A percentile compares a stretch with the other conserved stretches of the same genome.
Conservation (phyloP, 2,888 invertebrate genomes). For the Parelbella ahira region DNA sequence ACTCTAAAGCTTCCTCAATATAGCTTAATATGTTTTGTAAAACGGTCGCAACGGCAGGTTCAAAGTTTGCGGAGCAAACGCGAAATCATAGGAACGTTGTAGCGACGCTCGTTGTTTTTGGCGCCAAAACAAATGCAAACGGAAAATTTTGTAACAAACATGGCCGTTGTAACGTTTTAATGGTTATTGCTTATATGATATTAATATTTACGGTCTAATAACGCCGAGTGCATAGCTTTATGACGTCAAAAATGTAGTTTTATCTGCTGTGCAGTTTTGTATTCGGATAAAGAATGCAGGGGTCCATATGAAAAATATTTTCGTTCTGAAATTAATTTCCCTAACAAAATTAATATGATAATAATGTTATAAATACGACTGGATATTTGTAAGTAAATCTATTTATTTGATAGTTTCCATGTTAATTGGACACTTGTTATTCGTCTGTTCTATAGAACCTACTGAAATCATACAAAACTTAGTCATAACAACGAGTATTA, state of each 20-base stretch:
- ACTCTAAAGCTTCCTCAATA: not conserved
- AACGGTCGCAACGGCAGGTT: constrained; percentile 17
- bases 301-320: no score
- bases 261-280: not conserved
- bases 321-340: no score
- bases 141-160: constrained; percentile 39
- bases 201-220: constrained; percentile 25
- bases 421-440: no score
- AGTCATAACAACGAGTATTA: no score
- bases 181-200: constrained; percentile 19
- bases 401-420: no score
- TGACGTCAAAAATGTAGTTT: constrained; percentile 4
- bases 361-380: no score
- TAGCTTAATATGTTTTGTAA: not conserved
- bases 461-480: no score
- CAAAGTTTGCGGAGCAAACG: constrained; percentile 37
- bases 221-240: constrained; percentile 5
- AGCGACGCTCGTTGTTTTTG: constrained; percentile 45
- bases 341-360: no score
- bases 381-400: no score
- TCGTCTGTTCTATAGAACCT: no score
- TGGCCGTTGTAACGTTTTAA: constrained; percentile 22
- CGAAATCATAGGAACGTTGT: constrained; percentile 51
- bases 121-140: constrained; percentile 56
- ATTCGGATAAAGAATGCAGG: no score